A percentile compares a stretch with the other conserved stretches of the same genome.
These are phyloP conservation scores for Hydrozoanthus tunicans DNA, from an alignment of 64 coral and sea anemone species.

Conservation along the genomic window DNA sequence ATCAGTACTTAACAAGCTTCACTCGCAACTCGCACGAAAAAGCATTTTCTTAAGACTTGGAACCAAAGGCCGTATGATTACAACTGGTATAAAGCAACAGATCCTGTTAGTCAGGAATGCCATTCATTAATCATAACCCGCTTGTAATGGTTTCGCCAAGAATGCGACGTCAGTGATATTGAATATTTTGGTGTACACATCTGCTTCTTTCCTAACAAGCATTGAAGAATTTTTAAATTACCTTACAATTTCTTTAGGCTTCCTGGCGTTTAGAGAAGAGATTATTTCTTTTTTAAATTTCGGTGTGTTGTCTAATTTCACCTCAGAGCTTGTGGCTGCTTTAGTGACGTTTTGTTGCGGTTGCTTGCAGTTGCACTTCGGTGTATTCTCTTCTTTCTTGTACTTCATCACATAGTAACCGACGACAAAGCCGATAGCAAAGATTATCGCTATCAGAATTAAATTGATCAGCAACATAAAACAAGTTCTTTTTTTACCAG, in stretches of 20 bases:
- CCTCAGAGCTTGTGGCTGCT: not conserved
- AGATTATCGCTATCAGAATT: constrained; percentile 31
- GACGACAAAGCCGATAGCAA: constrained; percentile 44
- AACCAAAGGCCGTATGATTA: no score
- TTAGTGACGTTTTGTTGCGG: constrained; percentile 21
- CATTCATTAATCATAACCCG: no score
- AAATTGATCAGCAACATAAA: constrained; percentile 44
- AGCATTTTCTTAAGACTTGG: no score
- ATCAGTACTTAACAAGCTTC: no score
- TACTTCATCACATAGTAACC: constrained; percentile 57
- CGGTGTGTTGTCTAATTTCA: not conserved
- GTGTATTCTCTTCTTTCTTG: constrained; percentile 10
- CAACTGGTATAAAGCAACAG: no score
- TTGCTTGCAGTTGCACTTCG: constrained; percentile 19
- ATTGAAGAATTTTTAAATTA: not conserved
- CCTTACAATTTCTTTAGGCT: constrained; percentile 5
- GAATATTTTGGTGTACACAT: not conserved
- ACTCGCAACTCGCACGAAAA: no score
- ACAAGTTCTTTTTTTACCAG: constrained; percentile 33
- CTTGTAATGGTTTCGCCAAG: no score
- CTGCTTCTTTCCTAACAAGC: not conserved
- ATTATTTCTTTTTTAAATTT: not conserved
- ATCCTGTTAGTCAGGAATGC: no score
- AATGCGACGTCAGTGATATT: not conserved
- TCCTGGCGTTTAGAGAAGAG: not conserved